These are phyloP conservation scores for Ennomos erosarius DNA, from an alignment of 2,888 invertebrate genomes.

Conservation along the genomic window DNA sequence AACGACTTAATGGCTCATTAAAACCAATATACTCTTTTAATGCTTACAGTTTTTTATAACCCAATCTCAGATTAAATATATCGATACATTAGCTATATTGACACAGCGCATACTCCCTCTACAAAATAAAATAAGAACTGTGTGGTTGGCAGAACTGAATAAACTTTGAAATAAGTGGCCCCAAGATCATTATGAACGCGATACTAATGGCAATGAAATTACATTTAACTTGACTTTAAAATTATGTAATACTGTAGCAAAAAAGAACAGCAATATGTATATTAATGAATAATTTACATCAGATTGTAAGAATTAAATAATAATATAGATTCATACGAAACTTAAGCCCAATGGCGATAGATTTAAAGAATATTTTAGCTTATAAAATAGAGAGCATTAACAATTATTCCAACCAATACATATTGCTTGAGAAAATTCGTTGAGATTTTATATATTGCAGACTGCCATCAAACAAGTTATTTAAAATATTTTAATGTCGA, in stretches of 20 bases:
- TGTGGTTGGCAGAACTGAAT: conserved; percentile 38
- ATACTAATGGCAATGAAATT: conserved; percentile 13
- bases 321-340: no score
- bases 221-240: not conserved
- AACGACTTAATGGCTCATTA: no score
- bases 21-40: no score
- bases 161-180: conserved; percentile 46
- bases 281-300: not conserved
- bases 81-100: not conserved
- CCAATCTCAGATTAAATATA: no score
- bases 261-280: not conserved
- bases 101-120: not conserved
- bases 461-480: conserved; percentile 50
- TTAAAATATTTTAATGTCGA: conserved; percentile 40
- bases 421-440: conserved; percentile 80
- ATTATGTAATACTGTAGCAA: not conserved
- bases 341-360: not conserved
- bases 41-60: no score
- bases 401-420: conserved; percentile 44
- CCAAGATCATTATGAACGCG: conserved; percentile 35
- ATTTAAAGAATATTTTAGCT: conserved; percentile 44
- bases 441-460: conserved; percentile 55
- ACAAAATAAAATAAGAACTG: conserved; percentile 24
- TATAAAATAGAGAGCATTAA: conserved; percentile 52
- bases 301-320: no score